Base-by-base conservation (phyloP, 1,140 invertebrate genomes). In the Phymastichus coffea region DNA sequence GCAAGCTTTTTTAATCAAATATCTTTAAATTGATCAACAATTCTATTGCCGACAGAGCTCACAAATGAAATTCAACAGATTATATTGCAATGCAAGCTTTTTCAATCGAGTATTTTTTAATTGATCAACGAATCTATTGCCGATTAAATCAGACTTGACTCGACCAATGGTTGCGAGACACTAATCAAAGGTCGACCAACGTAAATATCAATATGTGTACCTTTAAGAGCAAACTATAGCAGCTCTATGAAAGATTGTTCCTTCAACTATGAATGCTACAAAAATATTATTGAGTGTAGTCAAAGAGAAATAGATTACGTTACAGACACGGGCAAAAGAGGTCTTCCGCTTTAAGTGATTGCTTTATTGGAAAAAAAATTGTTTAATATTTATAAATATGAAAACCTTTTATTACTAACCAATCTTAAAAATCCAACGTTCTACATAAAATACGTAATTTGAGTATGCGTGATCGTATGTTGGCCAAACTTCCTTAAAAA, bases 371-470 rank as follows among this genome's bases (percentile, higher is more conserved):
- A 35, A 56, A 43, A 43, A 35, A n/a, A 40, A 44, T 3, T 12
- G 19, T n/a, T 47, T 47, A 41, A 19, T 20, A 58, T 58, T 51
- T 58, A 58, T 47, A 58, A 51, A 58, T 58, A 43, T 44, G 26
- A 20, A 43, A 43, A 51, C 12, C 19, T 33, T 41, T 43, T 10
- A 58, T 57, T 30, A 19, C 19, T 55, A n/a, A 40, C 15, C 23
- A 20, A 49, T 57, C 40, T 35, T 49, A 57, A 56, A 40, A 49
- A 41, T 49, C 22, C 33, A 57, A 41, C 46, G 20, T n/a, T n/a
- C n/a, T n/a, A 49, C 22, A 43, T 51, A 58, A 58, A 49, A 51
- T 58, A 58, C 15, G 30, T 35, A 40, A 49, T 43, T 51, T 58
- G 46, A 51, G 47, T 51, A 51, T 58, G 22, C 41, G 41, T 38